Evolutionary conservation across 2,888 invertebrate genomes (phyloP).

Genomic region (Stenchaetothrips biformis): DNA sequence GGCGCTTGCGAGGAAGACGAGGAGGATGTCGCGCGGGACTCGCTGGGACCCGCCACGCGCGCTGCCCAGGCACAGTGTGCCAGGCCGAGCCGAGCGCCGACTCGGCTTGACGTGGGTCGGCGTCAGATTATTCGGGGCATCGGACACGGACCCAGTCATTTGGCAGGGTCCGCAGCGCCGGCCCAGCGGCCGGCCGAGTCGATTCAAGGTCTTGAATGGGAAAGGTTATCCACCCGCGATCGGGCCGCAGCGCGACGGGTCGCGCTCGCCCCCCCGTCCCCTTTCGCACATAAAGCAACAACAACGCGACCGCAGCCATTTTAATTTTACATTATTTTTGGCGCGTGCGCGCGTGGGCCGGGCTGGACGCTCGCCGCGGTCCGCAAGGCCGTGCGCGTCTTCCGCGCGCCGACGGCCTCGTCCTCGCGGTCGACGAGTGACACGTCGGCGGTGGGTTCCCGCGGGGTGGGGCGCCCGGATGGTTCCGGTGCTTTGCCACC

Average conservation of each 20-base stretch:
- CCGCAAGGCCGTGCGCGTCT: conserved; percentile 42
- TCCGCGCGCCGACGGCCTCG: conserved; percentile 44
- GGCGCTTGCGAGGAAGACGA: too few relatives aligned
- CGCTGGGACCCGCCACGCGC: too few relatives aligned
- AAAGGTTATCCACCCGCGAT: conserved; percentile 24
- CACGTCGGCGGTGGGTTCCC: conserved; percentile 62
- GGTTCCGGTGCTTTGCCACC: conserved; percentile 50
- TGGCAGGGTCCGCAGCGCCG: too few relatives aligned
- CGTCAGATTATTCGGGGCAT: neutral
- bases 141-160: too few relatives aligned
- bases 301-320: neutral
- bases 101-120: neutral
- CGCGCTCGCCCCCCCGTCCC: neutral
- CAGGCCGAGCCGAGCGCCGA: neutral
- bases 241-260: neutral
- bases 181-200: too few relatives aligned
- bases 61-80: too few relatives aligned
- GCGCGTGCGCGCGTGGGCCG: neutral
- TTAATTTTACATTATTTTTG: neutral
- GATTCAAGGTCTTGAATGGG: neutral
- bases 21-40: too few relatives aligned
- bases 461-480: conserved; percentile 43
- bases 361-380: neutral
- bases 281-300: neutral
- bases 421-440: conserved; percentile 47